Base-by-base conservation (phyloP, 2,113 vertebrate genomes). In the Anarhynchus alexandrinus region DNA sequence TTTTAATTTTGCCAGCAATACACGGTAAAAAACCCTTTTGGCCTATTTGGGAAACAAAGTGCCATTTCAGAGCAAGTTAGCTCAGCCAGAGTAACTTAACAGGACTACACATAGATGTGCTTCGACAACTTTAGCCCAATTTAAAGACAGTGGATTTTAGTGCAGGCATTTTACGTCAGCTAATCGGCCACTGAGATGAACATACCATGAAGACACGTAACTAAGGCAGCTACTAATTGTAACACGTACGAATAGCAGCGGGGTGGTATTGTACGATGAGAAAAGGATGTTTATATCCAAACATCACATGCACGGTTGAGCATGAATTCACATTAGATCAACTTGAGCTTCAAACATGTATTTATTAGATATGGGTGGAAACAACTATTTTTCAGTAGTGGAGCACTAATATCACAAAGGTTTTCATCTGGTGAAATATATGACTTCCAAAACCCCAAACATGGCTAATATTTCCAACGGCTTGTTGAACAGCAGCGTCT, bases 221-320 rank as follows among this genome's bases (percentile, higher is more conserved):
- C 25, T 34, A 55, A 83, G 43, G 55, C n/a, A n/a, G n/a, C n/a
- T n/a, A n/a, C n/a, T n/a, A n/a, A n/a, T n/a, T n/a, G n/a, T n/a
- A n/a, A n/a, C n/a, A n/a, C n/a, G n/a, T n/a, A n/a, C n/a, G n/a
- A n/a, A n/a, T n/a, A 80, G 62, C 49, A 77, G 30, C 0, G 2
- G 45, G 57, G 43, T 79, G 80, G 74, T 93, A 54, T 18, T 70
- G 66, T 66, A 20, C 59, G 49, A 55, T 29, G 62, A 69, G 78
- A 91, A 91, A 94, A 59, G n/a, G 42, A 80, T 97, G 94, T 96
- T 96, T 93, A 82, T 57, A 95, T 36, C 57, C 84, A 93, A 93
- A 94, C 84, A 95, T 95, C 73, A 90, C 78, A 91, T 0, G 81
- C 89, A 77, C 70, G 82, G 70, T 38, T 94, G 96, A 96, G 94